phyloP scores from a whole-genome alignment of 2,797 vertebrate species.

The Phoebastria nigripes region DNA sequence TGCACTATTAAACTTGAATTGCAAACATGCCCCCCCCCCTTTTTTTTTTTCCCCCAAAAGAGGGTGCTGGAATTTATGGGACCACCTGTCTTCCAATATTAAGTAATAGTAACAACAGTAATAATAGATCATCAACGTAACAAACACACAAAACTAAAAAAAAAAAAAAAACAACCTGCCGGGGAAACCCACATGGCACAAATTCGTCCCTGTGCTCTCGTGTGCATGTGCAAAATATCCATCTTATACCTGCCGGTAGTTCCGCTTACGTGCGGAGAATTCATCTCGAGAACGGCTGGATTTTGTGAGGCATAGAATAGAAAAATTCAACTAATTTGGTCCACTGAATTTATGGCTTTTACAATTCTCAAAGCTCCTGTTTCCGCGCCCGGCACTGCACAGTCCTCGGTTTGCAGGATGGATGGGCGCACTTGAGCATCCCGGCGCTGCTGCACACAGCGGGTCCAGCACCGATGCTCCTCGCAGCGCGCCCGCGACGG shows the following conservation, averaged over 20 bases:
- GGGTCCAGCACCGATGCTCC: background rate
- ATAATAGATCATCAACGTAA: background rate
- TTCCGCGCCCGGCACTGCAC: background rate
- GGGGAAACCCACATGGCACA: background rate
- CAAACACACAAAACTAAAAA: background rate
- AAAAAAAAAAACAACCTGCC: background rate
- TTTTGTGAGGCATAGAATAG: constrained; percentile 45
- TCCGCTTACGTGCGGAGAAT: background rate
- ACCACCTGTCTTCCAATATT: constrained; percentile 19
- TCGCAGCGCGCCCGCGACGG: rapidly evolving
- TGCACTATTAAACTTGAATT: constrained; percentile 40
- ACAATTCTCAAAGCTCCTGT: constrained; percentile 4
- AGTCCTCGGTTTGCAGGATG: background rate
- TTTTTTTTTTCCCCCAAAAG: background rate
- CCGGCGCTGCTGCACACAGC: background rate
- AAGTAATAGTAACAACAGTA: background rate
- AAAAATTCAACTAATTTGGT: constrained; percentile 42
- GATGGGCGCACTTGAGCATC: background rate
- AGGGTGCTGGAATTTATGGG: background rate
- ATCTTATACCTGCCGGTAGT: background rate
- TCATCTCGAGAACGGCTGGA: background rate
- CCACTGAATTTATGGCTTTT: constrained; percentile 33
- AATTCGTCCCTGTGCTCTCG: background rate
- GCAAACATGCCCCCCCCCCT: background rate
- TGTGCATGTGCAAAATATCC: constrained; percentile 2